Conservation (phyloP, 2,888 invertebrate genomes). For the Tortricodes alternella region DNA sequence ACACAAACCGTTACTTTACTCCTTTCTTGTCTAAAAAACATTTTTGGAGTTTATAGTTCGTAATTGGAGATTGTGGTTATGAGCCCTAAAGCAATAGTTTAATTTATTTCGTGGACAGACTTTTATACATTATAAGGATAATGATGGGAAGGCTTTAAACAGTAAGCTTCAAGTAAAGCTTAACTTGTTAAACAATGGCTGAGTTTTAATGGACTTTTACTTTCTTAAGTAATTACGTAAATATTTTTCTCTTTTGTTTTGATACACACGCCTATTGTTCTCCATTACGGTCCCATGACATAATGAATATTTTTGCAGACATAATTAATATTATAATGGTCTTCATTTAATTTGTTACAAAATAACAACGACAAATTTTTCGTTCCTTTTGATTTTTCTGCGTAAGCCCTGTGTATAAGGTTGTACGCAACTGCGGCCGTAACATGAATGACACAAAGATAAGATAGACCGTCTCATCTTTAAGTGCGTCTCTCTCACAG, state of each 20-base stretch:
- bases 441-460: no score
- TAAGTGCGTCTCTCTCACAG: no score
- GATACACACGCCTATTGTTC: conserved; percentile 35
- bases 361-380: not conserved
- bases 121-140: no score
- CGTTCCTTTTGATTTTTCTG: no score
- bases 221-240: conserved; percentile 50
- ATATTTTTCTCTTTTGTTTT: conserved; percentile 45
- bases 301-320: conserved; percentile 1
- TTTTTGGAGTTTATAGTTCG: not conserved
- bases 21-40: not conserved
- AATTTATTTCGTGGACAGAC: not conserved
- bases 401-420: no score
- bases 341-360: conserved; percentile 1
- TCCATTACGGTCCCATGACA: conserved; percentile 38
- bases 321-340: not conserved
- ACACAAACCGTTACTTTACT: not conserved
- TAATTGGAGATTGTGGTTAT: not conserved
- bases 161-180: conserved; percentile 13
- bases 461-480: no score
- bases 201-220: conserved; percentile 48
- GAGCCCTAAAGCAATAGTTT: no score
- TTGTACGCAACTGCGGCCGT: no score
- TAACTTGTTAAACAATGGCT: conserved; percentile 32
- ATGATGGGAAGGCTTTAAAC: conserved; percentile 21